Evolutionary conservation across 2,888 invertebrate species (phyloP).

Genomic region (Calephelis perditalis): DNA sequence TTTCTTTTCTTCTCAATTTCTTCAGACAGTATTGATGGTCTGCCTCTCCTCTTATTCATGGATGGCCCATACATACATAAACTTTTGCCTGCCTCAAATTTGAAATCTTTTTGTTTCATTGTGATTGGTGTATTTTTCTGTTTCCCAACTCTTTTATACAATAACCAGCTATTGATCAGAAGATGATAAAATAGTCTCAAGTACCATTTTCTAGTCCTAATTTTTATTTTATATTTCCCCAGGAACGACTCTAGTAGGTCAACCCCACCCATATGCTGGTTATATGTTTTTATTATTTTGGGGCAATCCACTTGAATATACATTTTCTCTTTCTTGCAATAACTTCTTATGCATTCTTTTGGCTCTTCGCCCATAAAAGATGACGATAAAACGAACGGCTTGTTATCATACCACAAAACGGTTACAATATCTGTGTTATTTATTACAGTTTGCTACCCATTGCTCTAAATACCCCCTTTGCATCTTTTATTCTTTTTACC

Average conservation of each 20-base stretch:
- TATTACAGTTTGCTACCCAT: conserved; percentile 22
- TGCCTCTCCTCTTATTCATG: conserved; percentile 19
- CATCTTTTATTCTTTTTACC: too few species aligned
- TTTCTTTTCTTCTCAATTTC: neutral
- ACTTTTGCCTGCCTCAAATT: too few species aligned
- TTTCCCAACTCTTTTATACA: conserved; percentile 23
- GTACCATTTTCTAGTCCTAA: conserved; percentile 27
- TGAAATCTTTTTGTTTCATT: too few species aligned
- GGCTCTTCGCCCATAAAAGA: conserved; percentile 28
- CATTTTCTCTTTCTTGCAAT: conserved; percentile 27
- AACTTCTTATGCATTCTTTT: conserved; percentile 19
- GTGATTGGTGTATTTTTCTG: conserved; percentile 17
- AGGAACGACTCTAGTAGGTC: conserved; percentile 27
- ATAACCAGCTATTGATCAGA: conserved; percentile 24
- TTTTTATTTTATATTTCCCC: conserved; percentile 26
- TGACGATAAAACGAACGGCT: conserved; percentile 26
- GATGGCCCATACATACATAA: conserved; percentile 12
- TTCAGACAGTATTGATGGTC: conserved; percentile 13
- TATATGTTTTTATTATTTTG: conserved; percentile 18
- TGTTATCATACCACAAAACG: conserved; percentile 28
- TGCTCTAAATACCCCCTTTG: neutral
- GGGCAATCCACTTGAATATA: conserved; percentile 24
- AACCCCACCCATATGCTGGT: conserved; percentile 28
- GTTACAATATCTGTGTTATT: conserved; percentile 17
- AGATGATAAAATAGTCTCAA: conserved; percentile 27